phyloP scores from a whole-genome alignment of 2,888 invertebrate genomes.

The Ceramica pisi region DNA sequence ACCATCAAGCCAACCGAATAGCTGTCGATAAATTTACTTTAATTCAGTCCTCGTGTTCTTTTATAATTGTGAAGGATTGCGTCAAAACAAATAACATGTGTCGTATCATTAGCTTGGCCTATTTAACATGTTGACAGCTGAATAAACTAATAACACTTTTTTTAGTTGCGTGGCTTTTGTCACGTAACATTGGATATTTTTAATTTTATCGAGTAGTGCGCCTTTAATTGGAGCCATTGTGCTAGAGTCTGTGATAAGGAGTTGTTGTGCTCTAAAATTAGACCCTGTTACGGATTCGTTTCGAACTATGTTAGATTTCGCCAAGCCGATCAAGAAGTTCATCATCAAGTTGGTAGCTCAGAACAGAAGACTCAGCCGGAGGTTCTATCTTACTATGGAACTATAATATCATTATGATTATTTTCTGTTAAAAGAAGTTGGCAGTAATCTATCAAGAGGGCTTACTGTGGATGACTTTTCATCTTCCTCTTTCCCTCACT shows the following conservation, averaged over 20 bases:
- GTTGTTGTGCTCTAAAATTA: conserved; percentile 24
- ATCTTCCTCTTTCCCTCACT: background rate
- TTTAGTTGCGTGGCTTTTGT: conserved; percentile 41
- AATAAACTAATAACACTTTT: conserved; percentile 52
- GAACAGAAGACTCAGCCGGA: background rate
- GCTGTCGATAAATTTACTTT: background rate
- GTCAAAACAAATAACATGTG: conserved; percentile 61
- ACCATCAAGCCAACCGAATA: background rate
- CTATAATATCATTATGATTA: too few species aligned
- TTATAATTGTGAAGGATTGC: conserved; percentile 40
- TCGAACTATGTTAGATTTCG: background rate
- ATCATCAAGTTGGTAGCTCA: background rate
- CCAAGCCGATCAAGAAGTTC: background rate
- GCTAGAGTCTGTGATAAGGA: conserved; percentile 3
- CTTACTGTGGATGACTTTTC: background rate
- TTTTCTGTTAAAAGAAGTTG: too few species aligned
- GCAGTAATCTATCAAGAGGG: too few species aligned
- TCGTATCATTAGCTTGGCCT: conserved; percentile 58
- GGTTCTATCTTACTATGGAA: background rate
- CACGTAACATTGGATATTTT: conserved; percentile 38
- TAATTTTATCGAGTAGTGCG: conserved; percentile 13
- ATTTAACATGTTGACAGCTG: conserved; percentile 62
- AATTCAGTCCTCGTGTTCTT: conserved; percentile 26
- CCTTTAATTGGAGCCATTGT: conserved; percentile 11
- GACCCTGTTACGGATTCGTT: background rate